These are phyloP conservation scores for Phaedon cochleariae DNA, from an alignment of 2,888 invertebrate genomes.

Conservation along the genomic window DNA sequence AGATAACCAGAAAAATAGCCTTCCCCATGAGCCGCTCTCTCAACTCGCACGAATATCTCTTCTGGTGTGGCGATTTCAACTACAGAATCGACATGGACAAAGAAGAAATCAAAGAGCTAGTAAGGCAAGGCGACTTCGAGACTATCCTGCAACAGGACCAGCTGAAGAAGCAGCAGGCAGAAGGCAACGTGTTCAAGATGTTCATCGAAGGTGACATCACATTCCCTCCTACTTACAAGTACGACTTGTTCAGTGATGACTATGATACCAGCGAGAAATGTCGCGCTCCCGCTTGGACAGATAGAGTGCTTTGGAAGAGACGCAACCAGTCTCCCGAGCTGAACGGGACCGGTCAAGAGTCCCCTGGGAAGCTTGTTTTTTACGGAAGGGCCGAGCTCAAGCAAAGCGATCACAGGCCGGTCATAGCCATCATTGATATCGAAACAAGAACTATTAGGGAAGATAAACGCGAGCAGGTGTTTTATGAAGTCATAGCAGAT, in stretches of 20 bases:
- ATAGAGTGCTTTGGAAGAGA: constrained; percentile 93
- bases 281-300: constrained; percentile 98
- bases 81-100: constrained; percentile 96
- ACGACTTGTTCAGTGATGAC: constrained; percentile 97
- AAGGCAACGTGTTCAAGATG: constrained; percentile 88
- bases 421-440: constrained; percentile 89
- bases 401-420: constrained; percentile 97
- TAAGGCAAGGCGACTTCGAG: constrained; percentile 78
- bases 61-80: constrained; percentile 99
- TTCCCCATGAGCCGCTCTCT: constrained; percentile 93
- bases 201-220: constrained; percentile 91
- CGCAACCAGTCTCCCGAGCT: constrained; percentile 75
- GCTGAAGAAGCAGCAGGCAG: constrained; percentile 79
- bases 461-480: constrained; percentile 78
- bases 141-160: constrained; percentile 89
- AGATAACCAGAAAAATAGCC: constrained; percentile 89
- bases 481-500: constrained; percentile 80
- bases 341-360: constrained; percentile 70
- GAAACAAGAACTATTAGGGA: constrained; percentile 85
- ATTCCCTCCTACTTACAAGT: constrained; percentile 98
- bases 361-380: constrained; percentile 79
- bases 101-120: constrained; percentile 88
- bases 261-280: constrained; percentile 99
- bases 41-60: constrained; percentile 96
- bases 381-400: constrained; percentile 96